A percentile compares a stretch with the other conserved stretches of the same genome.
Conservation (phyloP, 2,113 vertebrate genomes). For the Plecotus auritus region DNA sequence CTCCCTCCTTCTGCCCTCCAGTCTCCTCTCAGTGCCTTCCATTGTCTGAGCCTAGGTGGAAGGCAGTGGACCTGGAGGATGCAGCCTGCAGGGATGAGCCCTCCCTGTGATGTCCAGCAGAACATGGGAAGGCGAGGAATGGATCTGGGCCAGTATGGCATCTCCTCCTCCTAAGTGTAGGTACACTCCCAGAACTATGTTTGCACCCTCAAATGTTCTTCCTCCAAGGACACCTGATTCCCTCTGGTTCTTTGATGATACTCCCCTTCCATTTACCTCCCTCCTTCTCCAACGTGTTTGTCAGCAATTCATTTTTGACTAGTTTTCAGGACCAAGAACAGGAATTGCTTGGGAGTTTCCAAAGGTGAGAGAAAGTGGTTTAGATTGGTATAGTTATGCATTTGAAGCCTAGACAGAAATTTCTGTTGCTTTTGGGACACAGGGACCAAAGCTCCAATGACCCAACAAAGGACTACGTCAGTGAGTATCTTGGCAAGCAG, state of each 20-base stretch:
- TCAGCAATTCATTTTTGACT: neutral
- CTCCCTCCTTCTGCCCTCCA: neutral
- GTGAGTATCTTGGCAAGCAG: constrained; percentile 56
- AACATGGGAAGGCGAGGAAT: neutral
- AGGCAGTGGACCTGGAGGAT: neutral
- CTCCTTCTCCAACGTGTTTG: neutral
- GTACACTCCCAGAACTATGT: neutral
- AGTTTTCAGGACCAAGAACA: neutral
- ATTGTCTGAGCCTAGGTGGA: neutral
- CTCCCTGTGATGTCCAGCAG: neutral
- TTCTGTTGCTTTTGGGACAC: constrained; percentile 32
- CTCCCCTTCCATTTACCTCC: neutral
- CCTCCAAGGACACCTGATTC: neutral
- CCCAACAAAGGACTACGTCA: constrained; percentile 53
- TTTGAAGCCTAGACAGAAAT: constrained; percentile 42
- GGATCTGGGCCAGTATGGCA: neutral
- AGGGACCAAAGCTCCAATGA: constrained; percentile 24
- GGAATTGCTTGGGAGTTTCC: neutral
- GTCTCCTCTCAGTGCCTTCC: neutral
- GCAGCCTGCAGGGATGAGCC: neutral
- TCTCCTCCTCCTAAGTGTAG: neutral
- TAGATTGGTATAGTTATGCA: neutral
- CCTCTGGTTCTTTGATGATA: neutral
- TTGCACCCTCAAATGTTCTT: neutral
- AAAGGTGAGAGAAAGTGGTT: constrained; percentile 24